A percentile compares a stretch with the other conserved stretches of the same genome.
Conservation (phyloP, 2,888 invertebrate genomes). For the Diploptera punctata region DNA sequence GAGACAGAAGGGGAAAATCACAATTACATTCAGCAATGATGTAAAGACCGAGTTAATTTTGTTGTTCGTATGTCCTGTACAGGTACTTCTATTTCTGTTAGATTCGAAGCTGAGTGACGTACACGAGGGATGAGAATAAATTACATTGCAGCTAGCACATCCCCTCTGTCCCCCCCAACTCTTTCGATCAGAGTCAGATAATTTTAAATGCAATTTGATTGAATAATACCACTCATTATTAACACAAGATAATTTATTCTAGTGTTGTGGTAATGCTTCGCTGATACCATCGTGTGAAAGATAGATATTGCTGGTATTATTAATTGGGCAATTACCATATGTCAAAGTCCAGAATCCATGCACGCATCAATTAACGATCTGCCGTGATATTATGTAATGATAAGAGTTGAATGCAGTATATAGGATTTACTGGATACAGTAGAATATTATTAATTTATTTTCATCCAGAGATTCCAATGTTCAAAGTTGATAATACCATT, state of each 20-base stretch:
- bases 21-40: too few species aligned
- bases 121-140: too few species aligned
- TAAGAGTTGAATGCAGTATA: neutral
- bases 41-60: too few species aligned
- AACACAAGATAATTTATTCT: neutral
- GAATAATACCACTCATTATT: constrained; percentile 23
- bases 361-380: neutral
- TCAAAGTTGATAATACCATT: too few species aligned
- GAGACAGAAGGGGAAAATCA: too few species aligned
- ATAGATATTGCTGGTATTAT: constrained; percentile 1
- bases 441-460: too few species aligned
- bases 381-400: neutral
- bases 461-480: too few species aligned
- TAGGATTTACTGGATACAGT: neutral
- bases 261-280: neutral
- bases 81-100: too few species aligned
- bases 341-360: neutral
- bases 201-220: constrained; percentile 22
- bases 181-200: neutral
- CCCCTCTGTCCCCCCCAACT: too few species aligned
- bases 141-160: too few species aligned
- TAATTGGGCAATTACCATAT: constrained; percentile 17
- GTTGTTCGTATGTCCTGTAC: too few species aligned
- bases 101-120: too few species aligned
- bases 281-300: neutral